phyloP scores from a whole-genome alignment of 2,113 vertebrate genomes.

The Gallinago undulata region DNA sequence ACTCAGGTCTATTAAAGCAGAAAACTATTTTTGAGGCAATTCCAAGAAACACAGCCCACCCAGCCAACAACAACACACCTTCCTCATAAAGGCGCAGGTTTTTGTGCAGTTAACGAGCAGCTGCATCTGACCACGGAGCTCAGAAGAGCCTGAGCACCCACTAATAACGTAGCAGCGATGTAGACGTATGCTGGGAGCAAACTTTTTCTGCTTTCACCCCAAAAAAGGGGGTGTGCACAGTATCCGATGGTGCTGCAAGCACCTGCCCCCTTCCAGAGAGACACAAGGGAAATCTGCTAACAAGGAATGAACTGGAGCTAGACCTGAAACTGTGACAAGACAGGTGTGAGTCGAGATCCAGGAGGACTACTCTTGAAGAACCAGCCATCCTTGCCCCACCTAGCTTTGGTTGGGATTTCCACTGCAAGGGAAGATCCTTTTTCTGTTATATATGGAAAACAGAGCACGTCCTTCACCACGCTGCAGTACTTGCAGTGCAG shows the following conservation, averaged over 20 bases:
- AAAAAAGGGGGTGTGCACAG: accelerated
- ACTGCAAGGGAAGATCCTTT: neutral
- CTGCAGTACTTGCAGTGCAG: neutral
- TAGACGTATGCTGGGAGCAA: neutral
- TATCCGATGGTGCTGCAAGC: neutral
- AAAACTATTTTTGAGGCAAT: constrained; percentile 35
- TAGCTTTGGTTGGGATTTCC: neutral
- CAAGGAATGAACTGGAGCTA: neutral
- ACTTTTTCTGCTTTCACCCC: neutral
- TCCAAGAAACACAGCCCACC: constrained; percentile 49
- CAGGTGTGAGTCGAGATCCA: neutral
- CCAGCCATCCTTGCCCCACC: accelerated
- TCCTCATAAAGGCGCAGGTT: neutral
- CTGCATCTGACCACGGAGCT: neutral
- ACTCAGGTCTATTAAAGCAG: constrained; percentile 39
- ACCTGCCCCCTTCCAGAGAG: accelerated
- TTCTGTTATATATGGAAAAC: neutral
- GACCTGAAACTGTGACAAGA: neutral
- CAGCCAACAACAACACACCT: constrained; percentile 22
- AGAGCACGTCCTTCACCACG: neutral
- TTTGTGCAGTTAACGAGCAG: neutral
- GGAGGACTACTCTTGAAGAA: neutral
- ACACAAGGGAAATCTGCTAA: neutral
- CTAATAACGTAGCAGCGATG: neutral
- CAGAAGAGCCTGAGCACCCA: neutral